A percentile compares a stretch with the other conserved stretches of the same genome.
Conservation (phyloP, 2,113 vertebrate species). For the Spizaetus ornatus region DNA sequence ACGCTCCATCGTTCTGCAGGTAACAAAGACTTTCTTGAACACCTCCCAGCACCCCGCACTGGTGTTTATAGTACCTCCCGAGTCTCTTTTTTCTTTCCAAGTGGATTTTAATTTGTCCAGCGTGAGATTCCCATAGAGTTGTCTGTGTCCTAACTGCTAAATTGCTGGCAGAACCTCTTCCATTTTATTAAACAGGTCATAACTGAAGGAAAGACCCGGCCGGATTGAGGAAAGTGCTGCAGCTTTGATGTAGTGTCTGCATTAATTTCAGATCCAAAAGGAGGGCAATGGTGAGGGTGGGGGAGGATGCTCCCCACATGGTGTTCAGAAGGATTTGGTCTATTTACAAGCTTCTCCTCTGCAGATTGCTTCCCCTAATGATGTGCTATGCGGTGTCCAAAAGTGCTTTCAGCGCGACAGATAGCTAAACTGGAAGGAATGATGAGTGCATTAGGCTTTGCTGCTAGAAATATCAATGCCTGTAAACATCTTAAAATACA, state of each 20-base stretch:
- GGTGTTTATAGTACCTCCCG: neutral
- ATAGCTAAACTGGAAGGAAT: neutral
- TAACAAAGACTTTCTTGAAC: fast-evolving
- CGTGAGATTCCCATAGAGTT: neutral
- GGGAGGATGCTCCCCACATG: neutral
- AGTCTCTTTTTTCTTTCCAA: neutral
- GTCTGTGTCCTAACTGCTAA: neutral
- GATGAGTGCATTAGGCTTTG: neutral
- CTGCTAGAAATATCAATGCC: neutral
- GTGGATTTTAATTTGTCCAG: neutral
- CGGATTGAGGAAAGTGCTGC: neutral
- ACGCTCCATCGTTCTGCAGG: fast-evolving
- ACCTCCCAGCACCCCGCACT: neutral
- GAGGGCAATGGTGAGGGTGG: neutral
- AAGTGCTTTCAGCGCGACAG: neutral
- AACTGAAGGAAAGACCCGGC: neutral
- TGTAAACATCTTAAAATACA: neutral
- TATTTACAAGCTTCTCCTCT: neutral
- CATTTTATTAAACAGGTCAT: neutral
- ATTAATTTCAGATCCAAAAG: neutral
- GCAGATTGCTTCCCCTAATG: neutral
- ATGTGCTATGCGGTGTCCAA: neutral
- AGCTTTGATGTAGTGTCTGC: neutral
- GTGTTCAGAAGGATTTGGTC: neutral
- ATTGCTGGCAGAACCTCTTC: neutral